Evolutionary conservation across 1,140 invertebrate genomes (phyloP), one percentile per base, ranked within the genome.

Genomic region (Chelonus insularis): DNA sequence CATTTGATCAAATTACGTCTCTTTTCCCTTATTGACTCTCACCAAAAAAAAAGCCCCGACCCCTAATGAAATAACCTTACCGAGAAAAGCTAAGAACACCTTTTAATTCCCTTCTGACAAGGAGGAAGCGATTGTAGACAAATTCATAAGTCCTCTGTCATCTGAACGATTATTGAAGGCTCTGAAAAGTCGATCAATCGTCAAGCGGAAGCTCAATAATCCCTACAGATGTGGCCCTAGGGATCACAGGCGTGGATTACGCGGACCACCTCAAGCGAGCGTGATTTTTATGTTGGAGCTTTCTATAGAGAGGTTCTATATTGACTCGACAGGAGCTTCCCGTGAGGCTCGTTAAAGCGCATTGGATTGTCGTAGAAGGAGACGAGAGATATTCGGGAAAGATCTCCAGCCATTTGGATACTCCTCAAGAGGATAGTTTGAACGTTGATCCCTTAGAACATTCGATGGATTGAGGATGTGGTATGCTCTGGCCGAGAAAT

Each of bases 211-310:
- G 36, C 45, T 11, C 34, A 32, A 37, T 60, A 52, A 60, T 60
- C 48, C 48, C 18, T 29, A 14, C 47, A 52, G 23, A 60, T 52
- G 21, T 23, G 48, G 12, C 8, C 43, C 23, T 16, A 9, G 18
- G 32, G 32, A 34, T 21, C 8, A n/a, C 9, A 11, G n/a, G 18
- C 47, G 25, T 51, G 32, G 57, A 60, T 60, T 60, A 60, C 57
- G 23, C 12, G 8, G 12, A 60, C 36, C 20, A 52, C 29, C 57
- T 51, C 47, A 45, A 23, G 20, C 39, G n/a, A 23, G 20, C 47
- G 57, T 52, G 47, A 60, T 60, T 60, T 60, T 60, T 60, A 60
- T 60, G 37, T 34, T 20, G 12, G 5, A 16, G 37, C 16, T 51
- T 12, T 11, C 20, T 21, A 21, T 18, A 25, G 21, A n/a, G n/a